Evolutionary conservation across 2,113 vertebrate species (phyloP), one percentile per base, ranked within the genome.

Genomic region (Propithecus coquereli): DNA sequence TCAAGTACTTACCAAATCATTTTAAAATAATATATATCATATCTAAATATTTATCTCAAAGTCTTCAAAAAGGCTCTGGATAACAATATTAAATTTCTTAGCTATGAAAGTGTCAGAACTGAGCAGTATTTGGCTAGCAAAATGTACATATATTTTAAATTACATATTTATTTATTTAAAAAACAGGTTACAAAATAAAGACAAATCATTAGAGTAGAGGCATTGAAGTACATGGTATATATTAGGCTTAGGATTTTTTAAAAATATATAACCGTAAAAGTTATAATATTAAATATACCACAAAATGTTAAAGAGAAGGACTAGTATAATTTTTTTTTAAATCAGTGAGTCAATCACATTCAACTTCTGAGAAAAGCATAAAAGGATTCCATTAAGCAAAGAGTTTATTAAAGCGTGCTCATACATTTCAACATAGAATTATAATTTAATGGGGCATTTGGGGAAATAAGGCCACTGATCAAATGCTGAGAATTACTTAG

Each of bases 401-500:
- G 18, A 81, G n/a, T 89, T 94, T 90, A 94, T 45, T 94, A 61
- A 94, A 95, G 57, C 6, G n/a, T 92, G 63, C 5, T 83, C 89
- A 57, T 22, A 57, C 23, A 94, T 80, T 95, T 94, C 52, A 83
- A 80, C 50, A 92, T 12, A 87, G 50, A 96, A 93, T 94, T 94
- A 82, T 95, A 34, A 81, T 87, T 90, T 74, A 90, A 76, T 93
- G 50, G 34, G 4, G 52, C 63, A 88, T 77, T 5, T 52, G 77
- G 30, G 74, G 34, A 94, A 93, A 91, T 68, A 93, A 90, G 45
- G 63, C 61, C 85, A 94, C 65, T 91, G 74, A 96, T 91, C 54
- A 95, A 95, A 92, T 71, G 59, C 47, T 87, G 32, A 84, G 30
- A 96, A 93, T 94, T 90, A 91, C 93, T 91, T 45, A 61, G 14